Conservation (phyloP, 2,797 vertebrate species). For the Argya squamiceps region DNA sequence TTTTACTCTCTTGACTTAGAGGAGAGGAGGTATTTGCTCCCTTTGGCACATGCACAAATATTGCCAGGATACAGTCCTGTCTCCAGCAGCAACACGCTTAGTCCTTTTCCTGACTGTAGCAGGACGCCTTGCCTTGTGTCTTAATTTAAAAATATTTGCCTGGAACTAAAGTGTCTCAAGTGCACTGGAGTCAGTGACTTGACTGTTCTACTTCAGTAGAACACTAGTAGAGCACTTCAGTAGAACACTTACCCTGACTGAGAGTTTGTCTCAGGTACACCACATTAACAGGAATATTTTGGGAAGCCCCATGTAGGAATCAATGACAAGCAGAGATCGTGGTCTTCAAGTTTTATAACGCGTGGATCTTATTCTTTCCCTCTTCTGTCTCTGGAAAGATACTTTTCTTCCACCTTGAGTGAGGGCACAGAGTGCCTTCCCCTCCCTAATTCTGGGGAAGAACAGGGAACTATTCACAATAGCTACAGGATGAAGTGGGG, state of each 20-base stretch:
- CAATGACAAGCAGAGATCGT: background rate
- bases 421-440: background rate
- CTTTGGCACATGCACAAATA: background rate
- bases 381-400: background rate
- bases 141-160: background rate
- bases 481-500: background rate
- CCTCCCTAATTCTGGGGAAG: background rate
- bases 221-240: background rate
- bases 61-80: background rate
- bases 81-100: background rate
- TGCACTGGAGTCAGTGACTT: background rate
- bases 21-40: background rate
- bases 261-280: background rate
- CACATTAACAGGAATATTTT: background rate
- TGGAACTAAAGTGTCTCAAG: background rate
- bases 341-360: background rate
- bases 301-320: background rate
- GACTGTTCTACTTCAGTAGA: background rate
- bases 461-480: background rate
- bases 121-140: background rate
- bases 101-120: background rate
- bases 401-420: background rate
- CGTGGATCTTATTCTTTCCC: rapidly evolving
- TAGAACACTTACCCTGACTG: background rate
- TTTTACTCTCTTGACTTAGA: background rate